These are phyloP conservation scores for Epinephelus cyanopodus DNA, from an alignment of 2,113 vertebrate genomes.

Conservation along the genomic window DNA sequence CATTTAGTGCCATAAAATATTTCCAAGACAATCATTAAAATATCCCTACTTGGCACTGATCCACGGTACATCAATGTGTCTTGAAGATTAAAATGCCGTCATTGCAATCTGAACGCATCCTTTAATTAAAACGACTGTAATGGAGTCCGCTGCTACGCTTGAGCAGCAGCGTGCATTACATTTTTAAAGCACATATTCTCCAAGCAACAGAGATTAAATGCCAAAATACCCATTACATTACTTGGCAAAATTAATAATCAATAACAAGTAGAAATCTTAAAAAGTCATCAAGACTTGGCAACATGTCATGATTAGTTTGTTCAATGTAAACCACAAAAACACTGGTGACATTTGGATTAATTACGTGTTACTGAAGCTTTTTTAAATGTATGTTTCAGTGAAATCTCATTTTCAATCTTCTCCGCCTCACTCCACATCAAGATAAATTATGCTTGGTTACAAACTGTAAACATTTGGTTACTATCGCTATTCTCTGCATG, in stretches of 20 bases:
- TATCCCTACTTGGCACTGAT: slow-evolving; percentile 10
- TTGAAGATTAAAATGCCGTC: slow-evolving; percentile 27
- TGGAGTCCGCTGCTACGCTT: slow-evolving; percentile 10
- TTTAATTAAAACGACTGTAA: slow-evolving; percentile 52
- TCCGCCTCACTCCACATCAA: not conserved
- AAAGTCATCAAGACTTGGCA: not conserved
- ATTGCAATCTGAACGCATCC: slow-evolving; percentile 31
- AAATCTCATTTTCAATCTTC: slow-evolving; percentile 18
- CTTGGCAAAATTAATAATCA: slow-evolving; percentile 28
- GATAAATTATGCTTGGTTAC: slow-evolving; percentile 37
- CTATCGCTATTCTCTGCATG: slow-evolving; percentile 4
- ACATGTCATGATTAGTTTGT: not conserved
- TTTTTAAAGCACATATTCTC: not conserved
- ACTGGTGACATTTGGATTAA: slow-evolving; percentile 3
- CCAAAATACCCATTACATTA: slow-evolving; percentile 22
- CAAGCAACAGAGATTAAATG: slow-evolving; percentile 37
- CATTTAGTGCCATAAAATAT: slow-evolving; percentile 21
- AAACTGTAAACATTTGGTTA: slow-evolving; percentile 22
- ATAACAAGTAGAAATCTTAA: not conserved
- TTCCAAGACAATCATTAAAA: not conserved
- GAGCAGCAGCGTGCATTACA: slow-evolving; percentile 36
- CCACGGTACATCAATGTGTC: slow-evolving; percentile 13
- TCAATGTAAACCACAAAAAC: slow-evolving; percentile 14
- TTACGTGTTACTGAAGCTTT: slow-evolving; percentile 4
- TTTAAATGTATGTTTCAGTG: not conserved